Evolutionary conservation across 2,888 invertebrate species (phyloP).

Genomic region (Apodemia duryi): DNA sequence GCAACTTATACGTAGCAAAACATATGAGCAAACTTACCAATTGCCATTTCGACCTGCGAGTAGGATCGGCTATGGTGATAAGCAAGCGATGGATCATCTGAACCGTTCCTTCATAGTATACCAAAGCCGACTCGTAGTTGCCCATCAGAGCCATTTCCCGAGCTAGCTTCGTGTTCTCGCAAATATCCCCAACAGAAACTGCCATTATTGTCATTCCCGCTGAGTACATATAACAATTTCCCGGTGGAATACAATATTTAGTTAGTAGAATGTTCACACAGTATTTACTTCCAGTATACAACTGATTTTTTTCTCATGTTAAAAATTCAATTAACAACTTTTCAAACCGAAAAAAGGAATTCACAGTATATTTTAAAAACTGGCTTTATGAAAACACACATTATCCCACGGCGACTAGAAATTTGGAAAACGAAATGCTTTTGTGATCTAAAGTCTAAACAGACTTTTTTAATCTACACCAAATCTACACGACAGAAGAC

Average conservation of each 20-base stretch:
- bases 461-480: constrained; percentile 59
- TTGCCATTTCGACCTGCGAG: constrained; percentile 93
- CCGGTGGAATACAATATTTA: constrained; percentile 44
- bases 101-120: constrained; percentile 95
- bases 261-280: not conserved
- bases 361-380: constrained; percentile 14
- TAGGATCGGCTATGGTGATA: constrained; percentile 87
- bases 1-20: constrained; percentile 38
- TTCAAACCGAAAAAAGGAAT: constrained; percentile 13
- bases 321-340: constrained; percentile 16
- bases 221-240: constrained; percentile 70
- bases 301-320: constrained; percentile 16
- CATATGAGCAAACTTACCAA: constrained; percentile 78
- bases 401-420: constrained; percentile 51
- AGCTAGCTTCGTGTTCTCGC: constrained; percentile 96
- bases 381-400: constrained; percentile 35
- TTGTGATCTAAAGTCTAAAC: constrained; percentile 60
- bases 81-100: constrained; percentile 94
- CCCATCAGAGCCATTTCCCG: constrained; percentile 97
- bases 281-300: not conserved
- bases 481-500: constrained; percentile 41
- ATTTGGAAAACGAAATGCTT: constrained; percentile 48
- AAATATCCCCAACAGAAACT: constrained; percentile 93
- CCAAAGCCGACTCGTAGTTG: constrained; percentile 95
- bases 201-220: constrained; percentile 89